Percentiles rank a stretch among this genome's conserved stretches.
Conservation (phyloP, 2,113 vertebrate species). For the Nematolebias whitei region DNA sequence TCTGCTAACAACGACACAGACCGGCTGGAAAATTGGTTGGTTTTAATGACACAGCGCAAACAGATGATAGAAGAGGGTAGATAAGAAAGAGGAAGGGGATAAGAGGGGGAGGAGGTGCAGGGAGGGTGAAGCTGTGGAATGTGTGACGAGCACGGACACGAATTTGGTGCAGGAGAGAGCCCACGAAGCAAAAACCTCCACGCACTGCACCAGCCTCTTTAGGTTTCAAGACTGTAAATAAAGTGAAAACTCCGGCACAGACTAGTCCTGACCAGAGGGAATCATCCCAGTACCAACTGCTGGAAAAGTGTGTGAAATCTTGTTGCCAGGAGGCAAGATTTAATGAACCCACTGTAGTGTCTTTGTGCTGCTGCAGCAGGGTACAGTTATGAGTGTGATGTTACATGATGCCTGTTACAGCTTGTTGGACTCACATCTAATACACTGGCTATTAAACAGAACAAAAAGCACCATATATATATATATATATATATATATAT, state of each 20-base stretch:
- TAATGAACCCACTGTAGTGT: conserved; percentile 34
- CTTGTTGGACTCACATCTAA: conserved; percentile 18
- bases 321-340: conserved; percentile 24
- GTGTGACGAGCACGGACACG: conserved; percentile 74
- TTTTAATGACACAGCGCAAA: conserved; percentile 15
- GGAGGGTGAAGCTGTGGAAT: conserved; percentile 66
- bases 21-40: background rate
- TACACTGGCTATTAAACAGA: background rate
- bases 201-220: conserved; percentile 17
- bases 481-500: too few species aligned
- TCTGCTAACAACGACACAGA: background rate
- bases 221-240: background rate
- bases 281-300: conserved; percentile 3
- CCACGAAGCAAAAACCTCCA: conserved; percentile 36
- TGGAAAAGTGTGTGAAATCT: conserved; percentile 13
- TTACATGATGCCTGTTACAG: conserved; percentile 35
- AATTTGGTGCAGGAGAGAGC: conserved; percentile 50
- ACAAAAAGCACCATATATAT: background rate
- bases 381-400: conserved; percentile 35
- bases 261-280: conserved; percentile 6
- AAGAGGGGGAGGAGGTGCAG: conserved; percentile 29
- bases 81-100: background rate
- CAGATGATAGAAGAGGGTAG: conserved; percentile 14
- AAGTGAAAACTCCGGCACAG: background rate
- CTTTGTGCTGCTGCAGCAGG: conserved; percentile 46